Conservation (phyloP, 2,888 invertebrate species). For the Meandrusa payeni region DNA sequence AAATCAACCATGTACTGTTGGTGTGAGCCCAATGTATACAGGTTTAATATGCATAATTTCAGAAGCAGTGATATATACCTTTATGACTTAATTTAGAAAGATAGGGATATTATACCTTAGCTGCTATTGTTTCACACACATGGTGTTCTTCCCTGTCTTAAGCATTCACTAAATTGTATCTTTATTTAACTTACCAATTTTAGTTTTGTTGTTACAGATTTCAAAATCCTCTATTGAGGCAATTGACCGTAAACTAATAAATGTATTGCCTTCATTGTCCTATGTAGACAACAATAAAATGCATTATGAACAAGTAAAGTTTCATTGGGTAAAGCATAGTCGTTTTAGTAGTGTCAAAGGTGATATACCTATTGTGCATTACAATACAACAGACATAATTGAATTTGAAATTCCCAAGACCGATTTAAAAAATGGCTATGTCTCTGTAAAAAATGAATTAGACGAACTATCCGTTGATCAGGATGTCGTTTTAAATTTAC, state of each 20-base stretch:
- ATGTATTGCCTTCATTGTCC: conserved; percentile 47
- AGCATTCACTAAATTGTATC: no score
- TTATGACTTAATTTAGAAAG: no score
- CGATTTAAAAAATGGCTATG: conserved; percentile 25
- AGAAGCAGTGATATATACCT: no score
- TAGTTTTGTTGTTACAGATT: no score
- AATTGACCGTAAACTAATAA: conserved; percentile 43
- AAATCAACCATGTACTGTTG: no score
- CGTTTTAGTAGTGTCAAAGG: conserved; percentile 34
- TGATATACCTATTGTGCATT: conserved; percentile 47
- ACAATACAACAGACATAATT: conserved; percentile 45
- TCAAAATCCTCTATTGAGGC: conserved; percentile 44
- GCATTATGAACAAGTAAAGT: conserved; percentile 50
- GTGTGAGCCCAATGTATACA: no score
- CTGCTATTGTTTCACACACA: no score
- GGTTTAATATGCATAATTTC: no score
- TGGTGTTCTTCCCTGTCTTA: no score
- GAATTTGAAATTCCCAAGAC: conserved; percentile 36
- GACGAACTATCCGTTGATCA: conserved; percentile 6
- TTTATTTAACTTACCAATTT: background rate
- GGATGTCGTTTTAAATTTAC: conserved; percentile 6
- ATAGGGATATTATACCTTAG: no score
- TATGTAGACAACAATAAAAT: conserved; percentile 41
- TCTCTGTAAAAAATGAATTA: conserved; percentile 22
- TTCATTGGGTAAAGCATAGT: conserved; percentile 52